Conservation (phyloP, 2,888 invertebrate species). For the Pherbina coryleti region DNA sequence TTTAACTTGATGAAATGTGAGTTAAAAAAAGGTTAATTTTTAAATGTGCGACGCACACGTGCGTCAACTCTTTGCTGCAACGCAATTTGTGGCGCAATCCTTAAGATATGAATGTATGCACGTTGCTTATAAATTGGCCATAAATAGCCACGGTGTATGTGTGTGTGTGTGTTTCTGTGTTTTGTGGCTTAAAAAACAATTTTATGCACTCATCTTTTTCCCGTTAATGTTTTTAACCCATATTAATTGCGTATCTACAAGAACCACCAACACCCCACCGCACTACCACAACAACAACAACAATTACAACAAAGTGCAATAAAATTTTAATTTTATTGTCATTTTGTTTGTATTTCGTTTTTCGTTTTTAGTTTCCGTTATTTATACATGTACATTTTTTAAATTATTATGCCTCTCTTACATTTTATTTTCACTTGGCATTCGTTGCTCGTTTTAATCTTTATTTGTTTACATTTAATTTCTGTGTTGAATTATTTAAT, state of each 20-base stretch:
- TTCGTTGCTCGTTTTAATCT: no score
- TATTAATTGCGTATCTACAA: slow-evolving; percentile 4
- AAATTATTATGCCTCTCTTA: no score
- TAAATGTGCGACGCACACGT: no score
- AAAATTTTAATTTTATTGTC: slow-evolving; percentile 6
- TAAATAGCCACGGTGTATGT: neutral
- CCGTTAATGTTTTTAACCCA: neutral
- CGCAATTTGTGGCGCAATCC: slow-evolving; percentile 6
- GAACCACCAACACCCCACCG: no score
- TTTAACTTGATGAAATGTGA: no score
- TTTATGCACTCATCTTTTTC: neutral
- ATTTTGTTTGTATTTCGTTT: neutral
- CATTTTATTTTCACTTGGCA: no score
- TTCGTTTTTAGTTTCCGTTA: neutral
- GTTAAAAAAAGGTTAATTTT: no score
- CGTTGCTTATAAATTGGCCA: neutral
- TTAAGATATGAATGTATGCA: neutral
- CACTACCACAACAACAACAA: neutral
- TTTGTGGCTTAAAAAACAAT: neutral
- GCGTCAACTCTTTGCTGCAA: neutral
- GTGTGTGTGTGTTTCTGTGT: neutral
- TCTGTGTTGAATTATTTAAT: no score
- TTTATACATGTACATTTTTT: neutral
- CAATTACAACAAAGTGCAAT: neutral
- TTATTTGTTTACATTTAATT: no score